Evolutionary conservation across 2,113 vertebrate genomes (phyloP).

Genomic region (Sclerurus mexicanus): DNA sequence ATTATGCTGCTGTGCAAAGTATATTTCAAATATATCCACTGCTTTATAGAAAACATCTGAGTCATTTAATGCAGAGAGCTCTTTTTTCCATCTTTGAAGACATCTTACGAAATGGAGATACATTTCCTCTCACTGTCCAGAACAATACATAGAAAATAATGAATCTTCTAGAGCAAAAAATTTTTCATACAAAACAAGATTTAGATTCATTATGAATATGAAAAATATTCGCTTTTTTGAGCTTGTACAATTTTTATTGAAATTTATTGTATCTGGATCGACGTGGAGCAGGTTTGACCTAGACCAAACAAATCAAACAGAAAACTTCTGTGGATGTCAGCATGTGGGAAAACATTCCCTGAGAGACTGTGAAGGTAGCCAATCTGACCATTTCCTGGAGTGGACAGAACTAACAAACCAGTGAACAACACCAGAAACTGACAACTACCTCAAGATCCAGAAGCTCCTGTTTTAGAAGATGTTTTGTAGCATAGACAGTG

Average conservation of each 20-base stretch:
- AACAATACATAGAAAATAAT: background rate
- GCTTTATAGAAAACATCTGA: background rate
- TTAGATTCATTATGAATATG: background rate
- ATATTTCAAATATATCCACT: background rate
- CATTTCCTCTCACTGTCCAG: background rate
- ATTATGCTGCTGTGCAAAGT: background rate
- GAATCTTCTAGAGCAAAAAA: background rate
- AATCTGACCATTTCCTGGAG: no score
- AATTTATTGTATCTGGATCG: background rate
- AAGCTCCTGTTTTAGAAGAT: no score
- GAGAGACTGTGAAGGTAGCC: no score
- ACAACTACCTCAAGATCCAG: no score
- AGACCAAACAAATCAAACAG: background rate
- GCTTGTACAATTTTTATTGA: background rate
- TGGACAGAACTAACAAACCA: no score
- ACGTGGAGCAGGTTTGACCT: background rate
- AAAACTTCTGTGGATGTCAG: background rate
- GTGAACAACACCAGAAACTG: no score
- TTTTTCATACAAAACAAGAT: background rate
- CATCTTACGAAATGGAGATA: background rate
- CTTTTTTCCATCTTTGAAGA: background rate
- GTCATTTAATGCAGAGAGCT: background rate
- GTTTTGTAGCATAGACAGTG: no score
- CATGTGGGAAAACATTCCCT: no score
- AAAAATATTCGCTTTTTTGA: background rate